These are phyloP conservation scores for Oedothorax gibbosus DNA, from an alignment of 1,140 invertebrate species.

Conservation along the genomic window DNA sequence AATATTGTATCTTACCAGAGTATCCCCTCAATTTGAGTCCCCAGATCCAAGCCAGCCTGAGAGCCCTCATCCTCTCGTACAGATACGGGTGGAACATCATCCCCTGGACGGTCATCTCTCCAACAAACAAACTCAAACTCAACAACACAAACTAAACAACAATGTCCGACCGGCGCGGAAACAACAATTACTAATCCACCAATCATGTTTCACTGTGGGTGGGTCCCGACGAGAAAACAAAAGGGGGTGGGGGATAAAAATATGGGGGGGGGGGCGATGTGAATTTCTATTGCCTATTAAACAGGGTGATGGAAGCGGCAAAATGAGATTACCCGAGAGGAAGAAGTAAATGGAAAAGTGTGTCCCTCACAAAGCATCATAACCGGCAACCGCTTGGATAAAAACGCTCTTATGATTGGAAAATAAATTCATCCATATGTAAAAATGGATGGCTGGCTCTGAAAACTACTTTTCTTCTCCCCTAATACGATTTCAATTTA, in stretches of 20 bases:
- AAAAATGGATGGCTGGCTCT: slow-evolving; percentile 50
- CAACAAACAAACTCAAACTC: slow-evolving; percentile 12
- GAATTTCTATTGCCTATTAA: slow-evolving; percentile 62
- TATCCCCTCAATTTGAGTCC: slow-evolving; percentile 53
- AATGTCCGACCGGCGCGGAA: slow-evolving; percentile 3
- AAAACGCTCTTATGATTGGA: slow-evolving; percentile 59
- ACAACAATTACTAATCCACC: slow-evolving; percentile 60
- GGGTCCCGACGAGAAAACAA: slow-evolving; percentile 30
- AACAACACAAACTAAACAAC: slow-evolving; percentile 17
- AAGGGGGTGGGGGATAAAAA: neutral
- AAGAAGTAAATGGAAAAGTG: slow-evolving; percentile 54
- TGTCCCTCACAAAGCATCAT: slow-evolving; percentile 48
- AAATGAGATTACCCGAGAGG: slow-evolving; percentile 58
- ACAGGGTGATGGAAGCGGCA: slow-evolving; percentile 58
- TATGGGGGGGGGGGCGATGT: slow-evolving; percentile 7
- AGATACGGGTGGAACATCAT: slow-evolving; percentile 57
- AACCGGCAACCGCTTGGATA: slow-evolving; percentile 58
- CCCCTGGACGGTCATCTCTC: slow-evolving; percentile 28
- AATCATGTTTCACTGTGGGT: slow-evolving; percentile 54
- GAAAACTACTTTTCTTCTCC: slow-evolving; percentile 56
- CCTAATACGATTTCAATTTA: slow-evolving; percentile 62
- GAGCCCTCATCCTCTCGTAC: slow-evolving; percentile 51
- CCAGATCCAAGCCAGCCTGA: slow-evolving; percentile 53
- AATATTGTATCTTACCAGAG: slow-evolving; percentile 33
- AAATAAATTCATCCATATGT: slow-evolving; percentile 62